phyloP scores from a whole-genome alignment of 1,140 invertebrate species.

The Mizuhopecten yessoensis region DNA sequence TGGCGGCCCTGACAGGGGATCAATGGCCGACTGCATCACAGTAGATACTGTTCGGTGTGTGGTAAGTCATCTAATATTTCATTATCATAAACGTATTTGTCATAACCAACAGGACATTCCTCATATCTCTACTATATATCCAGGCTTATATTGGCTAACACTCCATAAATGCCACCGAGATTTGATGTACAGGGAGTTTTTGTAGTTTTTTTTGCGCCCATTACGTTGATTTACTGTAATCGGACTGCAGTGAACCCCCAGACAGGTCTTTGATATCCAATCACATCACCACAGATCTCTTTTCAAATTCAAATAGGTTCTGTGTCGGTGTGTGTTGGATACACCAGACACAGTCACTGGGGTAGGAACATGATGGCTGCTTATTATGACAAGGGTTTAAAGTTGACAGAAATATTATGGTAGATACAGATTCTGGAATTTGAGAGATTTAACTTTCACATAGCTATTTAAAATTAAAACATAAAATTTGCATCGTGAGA shows the following conservation, averaged over 20 bases:
- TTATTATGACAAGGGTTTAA: not conserved
- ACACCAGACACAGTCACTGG: not conserved
- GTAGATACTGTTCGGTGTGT: not conserved
- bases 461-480: not conserved
- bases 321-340: not conserved
- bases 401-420: not conserved
- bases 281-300: conserved; percentile 32
- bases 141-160: conserved; percentile 12
- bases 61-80: conserved; percentile 39
- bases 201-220: conserved; percentile 27
- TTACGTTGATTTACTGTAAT: conserved; percentile 28
- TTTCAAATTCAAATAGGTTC: conserved; percentile 27
- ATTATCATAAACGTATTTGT: conserved; percentile 40
- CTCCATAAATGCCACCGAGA: not conserved
- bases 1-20: not conserved
- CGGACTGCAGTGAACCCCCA: conserved; percentile 19
- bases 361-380: not conserved
- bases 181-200: not conserved
- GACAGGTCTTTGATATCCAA: conserved; percentile 33
- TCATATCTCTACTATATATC: conserved; percentile 3
- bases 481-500: too few relatives aligned
- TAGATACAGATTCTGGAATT: not conserved
- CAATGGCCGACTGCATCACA: conserved; percentile 11
- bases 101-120: conserved; percentile 23
- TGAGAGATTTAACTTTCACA: not conserved